Conservation (phyloP, 2,888 invertebrate genomes). For the Chorisops tibialis region DNA sequence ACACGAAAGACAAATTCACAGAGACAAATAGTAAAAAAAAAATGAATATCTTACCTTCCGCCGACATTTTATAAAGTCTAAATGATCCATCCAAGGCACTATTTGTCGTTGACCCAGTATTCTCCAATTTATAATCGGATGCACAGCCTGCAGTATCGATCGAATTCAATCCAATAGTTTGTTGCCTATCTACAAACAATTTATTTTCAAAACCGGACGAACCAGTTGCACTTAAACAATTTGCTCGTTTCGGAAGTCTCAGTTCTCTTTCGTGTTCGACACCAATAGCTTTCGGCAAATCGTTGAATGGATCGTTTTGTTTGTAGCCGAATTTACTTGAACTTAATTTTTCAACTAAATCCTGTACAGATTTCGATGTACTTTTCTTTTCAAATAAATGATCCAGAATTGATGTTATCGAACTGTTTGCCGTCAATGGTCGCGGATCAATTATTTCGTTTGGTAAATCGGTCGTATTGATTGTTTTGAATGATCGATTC, state of each 20-base stretch:
- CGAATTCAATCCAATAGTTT: slow-evolving; percentile 31
- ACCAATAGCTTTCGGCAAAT: slow-evolving; percentile 22
- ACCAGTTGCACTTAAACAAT: slow-evolving; percentile 20
- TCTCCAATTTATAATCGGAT: slow-evolving; percentile 33
- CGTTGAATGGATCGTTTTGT: slow-evolving; percentile 6
- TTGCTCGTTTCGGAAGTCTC: slow-evolving; percentile 28
- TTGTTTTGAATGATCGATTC: slow-evolving; percentile 37
- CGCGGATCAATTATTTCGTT: slow-evolving; percentile 28
- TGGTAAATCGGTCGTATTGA: slow-evolving; percentile 29
- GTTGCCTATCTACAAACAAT: slow-evolving; percentile 34
- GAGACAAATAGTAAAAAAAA: too few relatives aligned
- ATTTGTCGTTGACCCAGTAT: slow-evolving; percentile 28
- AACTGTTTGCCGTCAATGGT: slow-evolving; percentile 23
- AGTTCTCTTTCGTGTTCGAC: slow-evolving; percentile 27
- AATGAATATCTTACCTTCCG: slow-evolving; percentile 32
- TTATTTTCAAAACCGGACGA: slow-evolving; percentile 34
- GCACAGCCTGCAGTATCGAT: slow-evolving; percentile 27
- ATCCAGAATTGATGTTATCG: slow-evolving; percentile 31
- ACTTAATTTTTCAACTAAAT: slow-evolving; percentile 33
- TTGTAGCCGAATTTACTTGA: slow-evolving; percentile 23
- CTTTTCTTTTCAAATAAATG: slow-evolving; percentile 28
- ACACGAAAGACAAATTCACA: too few relatives aligned
- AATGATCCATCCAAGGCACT: slow-evolving; percentile 35
- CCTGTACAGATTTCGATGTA: slow-evolving; percentile 34
- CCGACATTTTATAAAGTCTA: slow-evolving; percentile 35